phyloP scores from a whole-genome alignment of 2,113 vertebrate genomes.

The Chionomys nivalis region DNA sequence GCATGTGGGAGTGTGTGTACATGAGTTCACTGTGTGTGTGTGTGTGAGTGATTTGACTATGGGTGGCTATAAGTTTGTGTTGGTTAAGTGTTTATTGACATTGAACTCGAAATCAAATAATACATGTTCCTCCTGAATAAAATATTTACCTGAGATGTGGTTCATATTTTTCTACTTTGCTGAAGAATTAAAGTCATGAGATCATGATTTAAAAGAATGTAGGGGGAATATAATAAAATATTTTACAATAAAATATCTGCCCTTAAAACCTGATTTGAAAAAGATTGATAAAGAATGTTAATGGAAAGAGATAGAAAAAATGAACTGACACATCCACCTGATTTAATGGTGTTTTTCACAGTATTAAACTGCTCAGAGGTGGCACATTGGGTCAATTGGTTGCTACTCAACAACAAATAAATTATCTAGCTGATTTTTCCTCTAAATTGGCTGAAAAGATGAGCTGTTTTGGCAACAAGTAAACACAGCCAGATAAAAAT shows the following conservation, averaged over 20 bases:
- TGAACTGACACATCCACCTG: background rate
- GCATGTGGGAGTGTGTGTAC: background rate
- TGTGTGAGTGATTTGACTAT: background rate
- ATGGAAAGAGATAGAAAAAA: background rate
- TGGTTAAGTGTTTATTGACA: background rate
- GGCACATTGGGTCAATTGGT: background rate
- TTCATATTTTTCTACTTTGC: background rate
- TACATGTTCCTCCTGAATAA: background rate
- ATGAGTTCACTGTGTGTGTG: background rate
- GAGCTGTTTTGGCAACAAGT: conserved; percentile 62
- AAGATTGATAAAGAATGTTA: background rate
- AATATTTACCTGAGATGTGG: background rate
- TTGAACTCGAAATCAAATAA: background rate
- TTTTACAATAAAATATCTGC: background rate
- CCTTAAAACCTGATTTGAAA: background rate
- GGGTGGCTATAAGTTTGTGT: background rate
- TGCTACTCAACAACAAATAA: conserved; percentile 62
- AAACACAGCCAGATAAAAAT: conserved; percentile 57
- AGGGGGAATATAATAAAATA: conserved; percentile 4
- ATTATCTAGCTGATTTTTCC: conserved; percentile 44
- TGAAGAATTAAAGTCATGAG: background rate
- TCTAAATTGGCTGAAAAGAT: conserved; percentile 50
- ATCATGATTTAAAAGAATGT: background rate
- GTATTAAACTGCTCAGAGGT: conserved; percentile 41
- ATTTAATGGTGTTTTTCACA: conserved; percentile 12